These are phyloP conservation scores for Sesia apiformis DNA, from an alignment of 2,888 invertebrate species.

Conservation along the genomic window DNA sequence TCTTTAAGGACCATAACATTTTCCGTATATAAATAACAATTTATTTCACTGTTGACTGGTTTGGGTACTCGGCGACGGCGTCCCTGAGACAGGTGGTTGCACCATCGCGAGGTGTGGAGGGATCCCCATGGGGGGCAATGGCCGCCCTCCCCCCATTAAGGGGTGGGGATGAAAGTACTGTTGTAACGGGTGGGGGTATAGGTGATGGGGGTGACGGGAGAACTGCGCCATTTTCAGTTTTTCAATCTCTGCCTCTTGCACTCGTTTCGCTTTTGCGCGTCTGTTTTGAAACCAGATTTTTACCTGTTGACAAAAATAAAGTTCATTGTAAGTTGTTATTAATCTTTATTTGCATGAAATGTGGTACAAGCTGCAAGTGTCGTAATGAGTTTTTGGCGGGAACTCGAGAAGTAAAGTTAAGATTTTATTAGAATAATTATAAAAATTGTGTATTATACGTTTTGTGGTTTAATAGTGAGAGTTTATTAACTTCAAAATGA, in stretches of 20 bases:
- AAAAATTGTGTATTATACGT: too few relatives aligned
- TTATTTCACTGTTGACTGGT: conserved; percentile 32
- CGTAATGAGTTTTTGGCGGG: background rate
- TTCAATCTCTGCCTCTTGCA: conserved; percentile 98
- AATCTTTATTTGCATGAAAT: background rate
- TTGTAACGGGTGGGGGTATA: conserved; percentile 76
- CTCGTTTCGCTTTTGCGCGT: conserved; percentile 96
- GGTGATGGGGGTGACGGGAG: conserved; percentile 75
- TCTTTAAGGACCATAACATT: too few relatives aligned
- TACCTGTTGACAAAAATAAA: conserved; percentile 74
- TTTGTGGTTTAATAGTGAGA: too few relatives aligned
- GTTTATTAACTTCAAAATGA: too few relatives aligned
- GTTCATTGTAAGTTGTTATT: background rate
- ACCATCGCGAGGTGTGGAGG: conserved; percentile 60
- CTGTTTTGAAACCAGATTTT: conserved; percentile 97
- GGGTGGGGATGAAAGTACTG: conserved; percentile 77
- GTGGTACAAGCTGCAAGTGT: background rate
- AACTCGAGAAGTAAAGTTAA: too few relatives aligned
- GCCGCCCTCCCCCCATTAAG: conserved; percentile 71
- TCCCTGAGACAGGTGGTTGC: conserved; percentile 55
- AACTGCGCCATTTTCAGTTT: conserved; percentile 90
- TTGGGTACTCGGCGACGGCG: conserved; percentile 60
- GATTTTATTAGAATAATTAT: too few relatives aligned
- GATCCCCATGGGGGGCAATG: conserved; percentile 61
- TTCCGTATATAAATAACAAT: background rate